Percentiles rank a stretch among this genome's conserved stretches.
Evolutionary conservation across 2,113 vertebrate genomes (phyloP).

Genomic region (Coturnix japonica): DNA sequence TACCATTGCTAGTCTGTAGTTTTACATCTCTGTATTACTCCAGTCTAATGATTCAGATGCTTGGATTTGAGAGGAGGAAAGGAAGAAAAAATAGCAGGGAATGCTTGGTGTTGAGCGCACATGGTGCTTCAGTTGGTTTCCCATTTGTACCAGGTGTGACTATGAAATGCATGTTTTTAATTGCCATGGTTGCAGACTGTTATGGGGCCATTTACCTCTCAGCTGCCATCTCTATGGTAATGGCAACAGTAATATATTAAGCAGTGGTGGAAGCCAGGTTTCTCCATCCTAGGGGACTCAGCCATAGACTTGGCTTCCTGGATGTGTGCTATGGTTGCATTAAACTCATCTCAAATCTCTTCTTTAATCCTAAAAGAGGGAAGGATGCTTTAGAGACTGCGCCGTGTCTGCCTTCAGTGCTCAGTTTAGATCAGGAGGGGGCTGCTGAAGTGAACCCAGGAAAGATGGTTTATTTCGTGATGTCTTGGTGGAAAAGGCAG

Average conservation of each 20-base stretch:
- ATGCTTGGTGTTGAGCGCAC: neutral
- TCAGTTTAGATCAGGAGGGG: neutral
- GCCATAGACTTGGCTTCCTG: neutral
- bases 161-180: neutral
- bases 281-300: neutral
- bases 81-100: neutral
- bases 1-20: no score
- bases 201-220: neutral
- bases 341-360: neutral
- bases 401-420: neutral
- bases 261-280: neutral
- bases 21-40: neutral
- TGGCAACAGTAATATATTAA: neutral
- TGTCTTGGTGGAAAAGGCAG: neutral
- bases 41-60: neutral
- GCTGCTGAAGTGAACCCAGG: neutral
- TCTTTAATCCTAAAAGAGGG: fast-evolving
- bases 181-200: neutral
- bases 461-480: neutral
- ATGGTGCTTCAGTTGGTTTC: neutral
- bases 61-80: neutral
- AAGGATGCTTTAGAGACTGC: neutral
- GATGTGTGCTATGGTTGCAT: fast-evolving
- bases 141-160: neutral
- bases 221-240: neutral